phyloP scores from a whole-genome alignment of 2,888 invertebrate species.

The Phyllotreta cruciferae region DNA sequence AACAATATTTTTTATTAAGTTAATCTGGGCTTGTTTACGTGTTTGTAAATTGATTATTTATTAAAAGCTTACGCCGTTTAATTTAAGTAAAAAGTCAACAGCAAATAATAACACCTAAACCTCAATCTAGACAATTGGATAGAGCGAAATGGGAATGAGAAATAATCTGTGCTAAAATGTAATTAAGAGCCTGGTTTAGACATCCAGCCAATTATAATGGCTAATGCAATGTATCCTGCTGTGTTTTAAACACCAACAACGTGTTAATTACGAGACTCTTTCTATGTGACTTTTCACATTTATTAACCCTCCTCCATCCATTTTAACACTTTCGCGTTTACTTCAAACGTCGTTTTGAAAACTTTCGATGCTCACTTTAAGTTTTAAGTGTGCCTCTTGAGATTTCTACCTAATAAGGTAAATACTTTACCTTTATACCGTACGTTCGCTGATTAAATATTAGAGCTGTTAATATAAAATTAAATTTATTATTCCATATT shows the following conservation, averaged over 20 bases:
- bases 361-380: neutral
- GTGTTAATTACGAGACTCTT: conserved; percentile 23
- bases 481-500: too few relatives aligned
- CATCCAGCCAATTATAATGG: conserved; percentile 20
- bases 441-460: too few relatives aligned
- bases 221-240: conserved; percentile 19
- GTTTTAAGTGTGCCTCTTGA: conserved; percentile 15
- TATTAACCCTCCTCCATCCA: conserved; percentile 3
- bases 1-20: too few relatives aligned
- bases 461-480: too few relatives aligned
- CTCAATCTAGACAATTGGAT: conserved; percentile 6
- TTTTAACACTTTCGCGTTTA: conserved; percentile 5
- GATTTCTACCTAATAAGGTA: neutral
- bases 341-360: conserved; percentile 2
- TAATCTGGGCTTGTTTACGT: too few relatives aligned
- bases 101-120: conserved; percentile 3
- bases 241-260: conserved; percentile 20
- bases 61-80: too few relatives aligned
- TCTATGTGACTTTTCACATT: conserved; percentile 13
- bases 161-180: conserved; percentile 11
- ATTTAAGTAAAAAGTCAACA: neutral
- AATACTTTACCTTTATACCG: too few relatives aligned
- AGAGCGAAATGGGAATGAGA: conserved; percentile 2
- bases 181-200: conserved; percentile 18
- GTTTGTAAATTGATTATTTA: too few relatives aligned